Percentiles rank a stretch among this genome's conserved stretches.
These are phyloP conservation scores for Sipha flava DNA, from an alignment of 1,140 invertebrate species.

Conservation along the genomic window DNA sequence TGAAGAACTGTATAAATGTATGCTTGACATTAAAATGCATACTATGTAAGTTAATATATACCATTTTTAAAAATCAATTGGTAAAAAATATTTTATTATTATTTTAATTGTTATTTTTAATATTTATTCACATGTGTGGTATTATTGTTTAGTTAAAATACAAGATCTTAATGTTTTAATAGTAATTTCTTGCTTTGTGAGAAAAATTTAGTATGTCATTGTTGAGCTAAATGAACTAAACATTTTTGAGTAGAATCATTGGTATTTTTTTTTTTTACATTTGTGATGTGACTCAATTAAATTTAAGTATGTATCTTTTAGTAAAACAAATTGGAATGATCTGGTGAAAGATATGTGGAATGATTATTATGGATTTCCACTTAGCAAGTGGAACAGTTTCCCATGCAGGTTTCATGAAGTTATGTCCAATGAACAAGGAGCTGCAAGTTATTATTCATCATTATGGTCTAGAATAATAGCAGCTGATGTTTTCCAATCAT, in stretches of 20 bases:
- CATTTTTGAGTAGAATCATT: no score
- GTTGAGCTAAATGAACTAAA: no score
- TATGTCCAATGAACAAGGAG: conserved; percentile 60
- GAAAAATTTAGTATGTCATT: no score
- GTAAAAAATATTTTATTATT: background rate
- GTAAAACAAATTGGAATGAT: conserved; percentile 65
- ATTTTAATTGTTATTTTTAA: background rate
- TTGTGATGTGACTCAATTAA: background rate
- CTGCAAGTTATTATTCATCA: conserved; percentile 63
- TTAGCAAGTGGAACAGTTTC: conserved; percentile 67
- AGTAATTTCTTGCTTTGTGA: no score
- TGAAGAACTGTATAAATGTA: conserved; percentile 69
- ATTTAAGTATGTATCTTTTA: conserved; percentile 40
- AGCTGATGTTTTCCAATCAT: conserved; percentile 78
- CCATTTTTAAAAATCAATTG: no score
- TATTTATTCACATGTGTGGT: background rate
- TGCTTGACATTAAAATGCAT: conserved; percentile 78
- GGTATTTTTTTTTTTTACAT: background rate
- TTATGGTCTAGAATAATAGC: conserved; percentile 80
- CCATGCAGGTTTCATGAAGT: conserved; percentile 69
- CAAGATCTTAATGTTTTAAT: no score
- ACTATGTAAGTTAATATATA: conserved; percentile 50
- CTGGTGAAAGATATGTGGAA: conserved; percentile 69
- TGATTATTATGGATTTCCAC: conserved; percentile 61
- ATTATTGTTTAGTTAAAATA: background rate